Conservation (phyloP, 37 sponge, comb jelly and placozoan species). For the Halichondria panicea region DNA sequence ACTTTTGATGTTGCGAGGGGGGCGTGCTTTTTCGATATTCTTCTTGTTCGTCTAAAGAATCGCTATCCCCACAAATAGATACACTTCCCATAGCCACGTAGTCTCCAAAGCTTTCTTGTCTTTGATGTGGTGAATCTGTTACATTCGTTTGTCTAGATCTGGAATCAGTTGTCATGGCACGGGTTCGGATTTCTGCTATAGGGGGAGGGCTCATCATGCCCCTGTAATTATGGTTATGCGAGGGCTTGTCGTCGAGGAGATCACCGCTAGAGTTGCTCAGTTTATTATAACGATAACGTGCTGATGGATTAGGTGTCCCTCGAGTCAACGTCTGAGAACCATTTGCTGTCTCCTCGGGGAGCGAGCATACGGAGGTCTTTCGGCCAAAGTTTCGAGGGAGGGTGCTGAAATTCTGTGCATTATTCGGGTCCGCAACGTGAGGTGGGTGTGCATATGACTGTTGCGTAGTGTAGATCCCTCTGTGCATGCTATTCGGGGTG, state of each 20-base stretch:
- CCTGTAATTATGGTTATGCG: background rate
- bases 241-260: constrained; percentile 1
- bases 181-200: background rate
- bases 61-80: constrained; percentile 10
- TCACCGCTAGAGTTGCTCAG: constrained; percentile 35
- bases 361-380: background rate
- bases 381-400: constrained; percentile 41
- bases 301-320: no score
- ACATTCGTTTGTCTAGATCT: no score
- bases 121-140: background rate
- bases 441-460: background rate
- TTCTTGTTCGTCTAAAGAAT: background rate
- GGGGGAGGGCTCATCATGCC: constrained; percentile 26
- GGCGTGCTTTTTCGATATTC: background rate
- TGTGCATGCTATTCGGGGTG: background rate
- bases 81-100: constrained; percentile 72
- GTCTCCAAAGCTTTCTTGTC: constrained; percentile 43
- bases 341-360: background rate
- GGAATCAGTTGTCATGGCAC: background rate
- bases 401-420: constrained; percentile 2
- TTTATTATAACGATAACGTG: background rate
- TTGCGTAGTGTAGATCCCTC: background rate
- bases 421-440: background rate
- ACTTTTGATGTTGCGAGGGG: background rate
- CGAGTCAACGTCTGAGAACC: no score